Conservation (phyloP, 2,113 vertebrate species). For the Silurus glanis region DNA sequence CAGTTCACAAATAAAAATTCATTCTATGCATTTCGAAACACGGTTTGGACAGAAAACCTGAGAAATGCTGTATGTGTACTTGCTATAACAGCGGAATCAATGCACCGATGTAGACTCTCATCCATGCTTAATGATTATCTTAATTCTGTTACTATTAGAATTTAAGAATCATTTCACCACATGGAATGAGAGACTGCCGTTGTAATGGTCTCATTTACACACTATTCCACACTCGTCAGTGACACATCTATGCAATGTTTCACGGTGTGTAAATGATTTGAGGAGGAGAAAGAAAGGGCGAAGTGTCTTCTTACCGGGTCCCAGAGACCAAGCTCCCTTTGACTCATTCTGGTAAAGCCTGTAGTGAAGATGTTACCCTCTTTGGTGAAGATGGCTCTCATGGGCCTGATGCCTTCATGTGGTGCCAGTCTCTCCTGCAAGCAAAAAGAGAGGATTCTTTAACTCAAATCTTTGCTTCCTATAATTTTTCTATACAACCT, state of each 20-base stretch:
- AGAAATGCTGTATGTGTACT: not conserved
- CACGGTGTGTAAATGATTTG: not conserved
- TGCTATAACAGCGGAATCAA: not conserved
- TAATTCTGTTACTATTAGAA: not conserved
- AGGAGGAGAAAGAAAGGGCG: not conserved
- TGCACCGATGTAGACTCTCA: not conserved
- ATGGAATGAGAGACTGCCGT: not conserved
- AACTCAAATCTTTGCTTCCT: not conserved
- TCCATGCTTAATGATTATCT: not conserved
- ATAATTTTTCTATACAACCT: not conserved
- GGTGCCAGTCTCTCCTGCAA: constrained; percentile 89
- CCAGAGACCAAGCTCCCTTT: constrained; percentile 97
- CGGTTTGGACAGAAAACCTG: not conserved
- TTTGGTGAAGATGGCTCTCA: constrained; percentile 92
- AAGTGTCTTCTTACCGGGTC: constrained; percentile 84
- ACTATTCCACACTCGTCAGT: not conserved
- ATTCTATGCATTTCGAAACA: not conserved
- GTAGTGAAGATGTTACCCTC: constrained; percentile 97
- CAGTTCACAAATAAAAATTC: not conserved
- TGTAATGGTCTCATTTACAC: too few species aligned
- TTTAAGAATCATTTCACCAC: not conserved
- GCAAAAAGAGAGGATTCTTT: not conserved
- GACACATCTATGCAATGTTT: not conserved
- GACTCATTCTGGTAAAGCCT: constrained; percentile 98
- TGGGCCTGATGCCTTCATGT: constrained; percentile 94